phyloP scores from a whole-genome alignment of 2,888 invertebrate species.

The Smittia sp. region DNA sequence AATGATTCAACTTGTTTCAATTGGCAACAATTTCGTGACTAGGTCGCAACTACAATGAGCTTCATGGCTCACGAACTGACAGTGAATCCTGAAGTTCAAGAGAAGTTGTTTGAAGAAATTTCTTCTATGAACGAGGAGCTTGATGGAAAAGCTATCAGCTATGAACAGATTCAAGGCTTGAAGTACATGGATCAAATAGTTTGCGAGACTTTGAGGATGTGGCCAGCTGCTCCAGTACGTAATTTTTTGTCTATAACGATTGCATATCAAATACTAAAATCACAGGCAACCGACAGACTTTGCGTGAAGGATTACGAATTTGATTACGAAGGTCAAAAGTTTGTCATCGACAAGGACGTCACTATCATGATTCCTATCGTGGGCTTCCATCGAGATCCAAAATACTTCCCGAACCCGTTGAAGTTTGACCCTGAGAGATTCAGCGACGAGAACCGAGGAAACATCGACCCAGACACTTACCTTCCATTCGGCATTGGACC shows the following conservation, averaged over 20 bases:
- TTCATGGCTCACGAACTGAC: conserved; percentile 60
- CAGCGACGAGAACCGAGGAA: conserved; percentile 57
- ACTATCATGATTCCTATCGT: conserved; percentile 50
- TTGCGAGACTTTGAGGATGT: conserved; percentile 55
- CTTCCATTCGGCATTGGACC: conserved; percentile 61
- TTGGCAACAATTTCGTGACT: conserved; percentile 52
- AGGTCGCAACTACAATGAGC: conserved; percentile 50
- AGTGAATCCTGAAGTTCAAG: conserved; percentile 59
- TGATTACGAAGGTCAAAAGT: conserved; percentile 45
- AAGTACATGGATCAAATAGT: conserved; percentile 63
- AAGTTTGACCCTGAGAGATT: conserved; percentile 62
- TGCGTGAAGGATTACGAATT: conserved; percentile 57
- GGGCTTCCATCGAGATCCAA: conserved; percentile 56
- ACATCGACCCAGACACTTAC: conserved; percentile 55
- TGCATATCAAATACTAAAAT: background rate
- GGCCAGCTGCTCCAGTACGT: conserved; percentile 13
- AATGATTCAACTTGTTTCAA: background rate
- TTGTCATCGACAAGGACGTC: conserved; percentile 47
- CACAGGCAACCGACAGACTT: conserved; percentile 38
- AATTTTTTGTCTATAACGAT: background rate
- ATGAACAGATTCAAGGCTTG: conserved; percentile 57
- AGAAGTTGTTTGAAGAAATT: conserved; percentile 58
- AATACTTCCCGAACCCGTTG: conserved; percentile 57
- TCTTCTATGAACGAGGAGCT: conserved; percentile 52
- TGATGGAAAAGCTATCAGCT: conserved; percentile 54